These are phyloP conservation scores for Hirtodrosophila trivittata DNA, from an alignment of 2,888 invertebrate genomes.

Conservation along the genomic window DNA sequence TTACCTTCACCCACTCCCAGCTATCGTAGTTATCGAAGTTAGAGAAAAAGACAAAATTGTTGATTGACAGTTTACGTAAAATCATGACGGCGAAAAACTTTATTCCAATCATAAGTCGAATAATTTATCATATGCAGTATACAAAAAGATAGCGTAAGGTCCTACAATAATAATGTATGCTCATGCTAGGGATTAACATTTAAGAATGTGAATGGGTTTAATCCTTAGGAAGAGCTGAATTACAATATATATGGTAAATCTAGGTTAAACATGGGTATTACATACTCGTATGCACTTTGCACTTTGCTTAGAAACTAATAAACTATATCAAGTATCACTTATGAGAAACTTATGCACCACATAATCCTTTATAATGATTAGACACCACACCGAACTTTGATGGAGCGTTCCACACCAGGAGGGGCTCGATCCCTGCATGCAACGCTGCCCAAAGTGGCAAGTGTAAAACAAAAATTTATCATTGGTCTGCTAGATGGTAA, in stretches of 20 bases:
- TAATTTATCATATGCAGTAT: slow-evolving; percentile 22
- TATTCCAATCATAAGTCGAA: slow-evolving; percentile 34
- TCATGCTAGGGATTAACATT: slow-evolving; percentile 18
- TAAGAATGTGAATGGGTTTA: too few relatives aligned
- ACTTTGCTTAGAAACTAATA: slow-evolving; percentile 59
- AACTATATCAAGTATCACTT: slow-evolving; percentile 75
- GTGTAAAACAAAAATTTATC: slow-evolving; percentile 31
- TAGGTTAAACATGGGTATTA: slow-evolving; percentile 36
- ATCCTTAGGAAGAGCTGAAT: slow-evolving; percentile 9
- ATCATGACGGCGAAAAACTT: slow-evolving; percentile 28
- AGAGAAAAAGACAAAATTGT: too few relatives aligned
- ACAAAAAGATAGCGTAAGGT: slow-evolving; percentile 28
- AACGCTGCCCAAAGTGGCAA: slow-evolving; percentile 50
- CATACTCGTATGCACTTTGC: slow-evolving; percentile 38
- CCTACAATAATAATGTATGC: slow-evolving; percentile 11
- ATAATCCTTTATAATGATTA: slow-evolving; percentile 22
- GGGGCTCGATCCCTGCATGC: slow-evolving; percentile 56
- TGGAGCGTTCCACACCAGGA: slow-evolving; percentile 36
- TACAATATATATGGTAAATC: slow-evolving; percentile 4
- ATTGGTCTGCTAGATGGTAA: slow-evolving; percentile 33
- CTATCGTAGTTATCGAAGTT: too few relatives aligned
- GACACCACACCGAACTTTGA: slow-evolving; percentile 18
- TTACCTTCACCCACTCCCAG: too few relatives aligned
- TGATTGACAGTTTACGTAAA: slow-evolving; percentile 38
- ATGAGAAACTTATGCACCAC: slow-evolving; percentile 42